Evolutionary conservation across 2,797 vertebrate species (phyloP), one percentile per base, ranked within the genome.

Genomic region (Forpus xanthops): DNA sequence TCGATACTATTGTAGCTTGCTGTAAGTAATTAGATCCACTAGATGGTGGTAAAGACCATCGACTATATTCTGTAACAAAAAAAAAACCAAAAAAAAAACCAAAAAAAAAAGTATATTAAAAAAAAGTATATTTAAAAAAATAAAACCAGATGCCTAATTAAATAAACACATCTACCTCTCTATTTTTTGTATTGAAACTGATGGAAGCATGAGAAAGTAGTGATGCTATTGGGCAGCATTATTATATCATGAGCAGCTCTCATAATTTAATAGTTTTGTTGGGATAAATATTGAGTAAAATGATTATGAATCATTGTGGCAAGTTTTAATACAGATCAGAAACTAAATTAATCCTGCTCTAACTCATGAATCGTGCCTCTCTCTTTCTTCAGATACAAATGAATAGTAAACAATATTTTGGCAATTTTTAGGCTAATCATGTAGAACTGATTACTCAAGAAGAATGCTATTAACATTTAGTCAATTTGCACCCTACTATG

Each of bases 341-440:
- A 97, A 97, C 93, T 52, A 98, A 97, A 98, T 98, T 97, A 98
- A 98, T 98, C 96, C 94, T 87, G 60, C 94, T 97, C 94, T 86
- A 92, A 96, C 95, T 98, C 97, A 60, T 58, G 92, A 88, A 81
- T 97, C 35, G 74, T 90, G 96, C 72, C 47, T 82, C 79, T 75
- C 53, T 93, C 62, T 85, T 96, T 86, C 93, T 96, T 89, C 70
- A 33, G 96, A 97, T 97, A 98, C 93, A 98, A 98, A 98, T 98
- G 98, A 96, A 97, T 94, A 94, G 97, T 98, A 98, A 98, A 98
- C 98, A 98, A 97, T 94, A 96, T 97, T 98, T 98, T 97, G 96
- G 97, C 97, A 97, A 98, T 98, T 97, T 98, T 98, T 98, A 97
- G 96, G 97, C 97, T 98, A 98, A 98, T 98, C 97, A 97, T 96